Percentiles rank a stretch among this genome's conserved stretches.
phyloP scores from a whole-genome alignment of 2,888 invertebrate species.

The Capitulum mitella region DNA sequence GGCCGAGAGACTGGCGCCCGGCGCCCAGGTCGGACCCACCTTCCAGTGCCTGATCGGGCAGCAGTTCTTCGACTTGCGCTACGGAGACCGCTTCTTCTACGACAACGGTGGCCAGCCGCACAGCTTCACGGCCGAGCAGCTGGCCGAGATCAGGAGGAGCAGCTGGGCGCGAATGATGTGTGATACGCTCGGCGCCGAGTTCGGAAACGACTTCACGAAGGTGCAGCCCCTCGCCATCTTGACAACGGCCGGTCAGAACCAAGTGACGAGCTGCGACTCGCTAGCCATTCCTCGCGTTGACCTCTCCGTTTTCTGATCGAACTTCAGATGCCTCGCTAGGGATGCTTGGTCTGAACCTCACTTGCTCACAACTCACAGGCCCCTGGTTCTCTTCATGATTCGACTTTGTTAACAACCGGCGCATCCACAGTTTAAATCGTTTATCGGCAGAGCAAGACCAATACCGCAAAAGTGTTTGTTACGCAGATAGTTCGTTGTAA shows the following conservation, averaged over 20 bases:
- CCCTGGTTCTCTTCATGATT: no score
- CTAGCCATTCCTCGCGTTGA: not conserved
- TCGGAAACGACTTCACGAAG: not conserved
- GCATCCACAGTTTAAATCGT: no score
- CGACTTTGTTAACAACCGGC: no score
- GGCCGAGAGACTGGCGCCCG: not conserved
- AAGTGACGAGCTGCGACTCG: not conserved
- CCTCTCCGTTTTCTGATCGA: not conserved
- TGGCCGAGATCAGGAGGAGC: not conserved
- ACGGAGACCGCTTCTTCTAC: not conserved
- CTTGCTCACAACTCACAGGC: no score
- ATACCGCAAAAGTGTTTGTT: no score
- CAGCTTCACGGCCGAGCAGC: not conserved
- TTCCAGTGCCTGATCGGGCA: not conserved
- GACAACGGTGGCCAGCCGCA: not conserved
- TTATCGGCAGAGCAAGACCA: no score
- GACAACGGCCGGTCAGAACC: not conserved
- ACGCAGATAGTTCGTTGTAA: no score
- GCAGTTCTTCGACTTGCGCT: conserved; percentile 8
- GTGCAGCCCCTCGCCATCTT: not conserved
- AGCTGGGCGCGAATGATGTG: not conserved
- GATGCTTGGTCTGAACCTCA: no score
- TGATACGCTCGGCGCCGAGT: not conserved
- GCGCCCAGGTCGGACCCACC: not conserved
- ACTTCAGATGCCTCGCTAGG: no score